Percentiles rank a stretch among this genome's conserved stretches.
phyloP scores from a whole-genome alignment of 1,140 invertebrate species.

The Heliconius himera region DNA sequence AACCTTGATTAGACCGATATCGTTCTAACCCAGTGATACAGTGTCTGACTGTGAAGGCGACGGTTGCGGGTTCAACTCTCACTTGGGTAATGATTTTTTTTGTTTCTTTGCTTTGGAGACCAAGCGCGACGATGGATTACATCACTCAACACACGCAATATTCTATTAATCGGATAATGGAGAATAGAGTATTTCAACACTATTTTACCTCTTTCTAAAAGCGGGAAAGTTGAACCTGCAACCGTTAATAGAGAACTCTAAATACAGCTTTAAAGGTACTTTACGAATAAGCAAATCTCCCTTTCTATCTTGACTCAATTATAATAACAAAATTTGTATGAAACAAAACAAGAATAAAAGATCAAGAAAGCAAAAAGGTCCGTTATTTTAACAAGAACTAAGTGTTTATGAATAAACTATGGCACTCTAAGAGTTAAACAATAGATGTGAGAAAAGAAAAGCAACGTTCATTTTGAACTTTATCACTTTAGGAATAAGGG shows the following conservation, averaged over 20 bases:
- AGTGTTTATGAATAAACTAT: constrained; percentile 44
- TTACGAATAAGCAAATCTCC: background rate
- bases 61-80: no score
- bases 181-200: no score
- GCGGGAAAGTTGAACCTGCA: no score
- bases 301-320: background rate
- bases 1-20: no score
- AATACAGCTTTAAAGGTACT: background rate
- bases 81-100: no score
- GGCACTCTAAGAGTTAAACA: constrained; percentile 23
- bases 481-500: background rate
- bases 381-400: constrained; percentile 34
- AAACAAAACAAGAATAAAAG: constrained; percentile 1
- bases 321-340: background rate
- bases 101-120: no score
- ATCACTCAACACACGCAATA: no score
- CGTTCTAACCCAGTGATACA: no score
- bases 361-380: constrained; percentile 7
- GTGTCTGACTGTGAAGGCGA: no score
- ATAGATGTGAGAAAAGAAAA: background rate
- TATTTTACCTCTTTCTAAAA: no score
- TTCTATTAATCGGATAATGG: no score
- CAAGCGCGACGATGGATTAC: no score
- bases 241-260: background rate
- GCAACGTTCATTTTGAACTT: background rate